Conservation (phyloP, 2,888 invertebrate genomes). For the Caradrina clavipalpis region DNA sequence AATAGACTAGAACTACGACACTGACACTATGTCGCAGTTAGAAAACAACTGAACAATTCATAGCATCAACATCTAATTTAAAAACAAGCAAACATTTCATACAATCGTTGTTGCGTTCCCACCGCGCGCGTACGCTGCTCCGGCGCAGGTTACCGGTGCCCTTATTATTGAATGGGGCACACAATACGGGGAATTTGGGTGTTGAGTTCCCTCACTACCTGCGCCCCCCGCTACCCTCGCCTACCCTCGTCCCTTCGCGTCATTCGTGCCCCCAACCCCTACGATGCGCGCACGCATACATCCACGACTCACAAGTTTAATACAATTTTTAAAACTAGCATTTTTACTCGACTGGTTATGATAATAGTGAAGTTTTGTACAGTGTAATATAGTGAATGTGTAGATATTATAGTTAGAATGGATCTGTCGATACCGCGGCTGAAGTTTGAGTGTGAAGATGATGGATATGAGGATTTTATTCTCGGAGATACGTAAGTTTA, state of each 20-base stretch:
- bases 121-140: constrained; percentile 67
- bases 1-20: constrained; percentile 40
- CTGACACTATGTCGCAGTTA: constrained; percentile 36
- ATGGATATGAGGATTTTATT: constrained; percentile 77
- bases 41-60: constrained; percentile 64
- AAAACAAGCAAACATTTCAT: constrained; percentile 70
- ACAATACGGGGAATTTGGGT: constrained; percentile 81
- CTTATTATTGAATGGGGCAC: constrained; percentile 72
- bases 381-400: constrained; percentile 69
- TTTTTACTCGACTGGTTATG: constrained; percentile 70
- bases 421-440: constrained; percentile 84
- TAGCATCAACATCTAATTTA: constrained; percentile 67
- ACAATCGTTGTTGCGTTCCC: constrained; percentile 63
- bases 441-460: constrained; percentile 80
- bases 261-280: constrained; percentile 79
- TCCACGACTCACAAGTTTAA: constrained; percentile 47
- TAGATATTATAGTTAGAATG: constrained; percentile 74
- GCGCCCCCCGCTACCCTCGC: constrained; percentile 63
- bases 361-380: constrained; percentile 67
- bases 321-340: constrained; percentile 52
- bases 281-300: constrained; percentile 81
- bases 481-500: constrained; percentile 69
- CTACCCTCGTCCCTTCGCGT: constrained; percentile 65
- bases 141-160: constrained; percentile 67
- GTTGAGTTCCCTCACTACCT: constrained; percentile 83